phyloP scores from a whole-genome alignment of 2,888 invertebrate genomes.

The Xanthia togata region DNA sequence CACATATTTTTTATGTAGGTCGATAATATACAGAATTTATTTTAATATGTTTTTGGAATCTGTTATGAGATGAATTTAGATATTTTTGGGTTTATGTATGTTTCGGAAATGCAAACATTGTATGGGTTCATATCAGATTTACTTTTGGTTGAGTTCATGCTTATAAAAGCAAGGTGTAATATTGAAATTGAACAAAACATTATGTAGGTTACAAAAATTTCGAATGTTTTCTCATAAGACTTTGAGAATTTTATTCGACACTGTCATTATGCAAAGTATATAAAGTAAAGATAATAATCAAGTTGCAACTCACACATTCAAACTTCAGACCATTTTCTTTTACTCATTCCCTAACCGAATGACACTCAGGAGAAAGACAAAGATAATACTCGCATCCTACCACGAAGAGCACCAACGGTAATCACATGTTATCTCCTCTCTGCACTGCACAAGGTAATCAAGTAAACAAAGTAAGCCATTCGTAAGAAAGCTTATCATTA shows the following conservation, averaged over 20 bases:
- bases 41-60: constrained; percentile 60
- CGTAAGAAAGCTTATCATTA: constrained; percentile 54
- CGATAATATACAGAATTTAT: constrained; percentile 61
- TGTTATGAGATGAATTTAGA: constrained; percentile 36
- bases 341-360: not conserved
- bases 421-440: constrained; percentile 34
- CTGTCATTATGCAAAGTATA: not conserved
- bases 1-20: constrained; percentile 60
- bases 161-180: not conserved
- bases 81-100: constrained; percentile 30
- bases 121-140: not conserved
- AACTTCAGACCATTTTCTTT: not conserved
- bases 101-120: constrained; percentile 15
- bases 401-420: not conserved
- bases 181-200: not conserved
- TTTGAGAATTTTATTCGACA: no score
- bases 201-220: no score
- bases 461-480: constrained; percentile 61
- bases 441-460: constrained; percentile 42
- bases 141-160: not conserved
- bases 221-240: no score
- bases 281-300: not conserved
- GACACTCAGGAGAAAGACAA: not conserved
- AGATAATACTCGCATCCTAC: not conserved
- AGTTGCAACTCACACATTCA: not conserved